phyloP scores from a whole-genome alignment of 2,797 vertebrate species.

The Clarias pachynema region DNA sequence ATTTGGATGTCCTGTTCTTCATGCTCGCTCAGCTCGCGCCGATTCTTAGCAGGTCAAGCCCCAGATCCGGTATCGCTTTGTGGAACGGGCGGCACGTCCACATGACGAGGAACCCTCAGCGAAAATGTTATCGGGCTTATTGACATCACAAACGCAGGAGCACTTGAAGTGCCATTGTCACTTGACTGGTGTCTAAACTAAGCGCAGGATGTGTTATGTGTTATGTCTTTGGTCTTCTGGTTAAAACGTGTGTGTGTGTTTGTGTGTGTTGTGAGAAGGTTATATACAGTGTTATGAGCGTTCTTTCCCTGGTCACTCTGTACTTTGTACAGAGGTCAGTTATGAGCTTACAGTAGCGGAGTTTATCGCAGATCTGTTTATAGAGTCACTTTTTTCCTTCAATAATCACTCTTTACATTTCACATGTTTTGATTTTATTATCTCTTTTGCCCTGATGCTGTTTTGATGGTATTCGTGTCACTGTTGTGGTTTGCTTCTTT shows the following conservation, averaged over 20 bases:
- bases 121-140: constrained; percentile 53
- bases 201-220: constrained; percentile 66
- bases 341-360: constrained; percentile 24
- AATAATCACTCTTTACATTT: constrained; percentile 12
- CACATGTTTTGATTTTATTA: neutral
- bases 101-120: constrained; percentile 65
- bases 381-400: constrained; percentile 5
- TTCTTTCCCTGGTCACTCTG: constrained; percentile 33
- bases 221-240: constrained; percentile 54
- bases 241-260: constrained; percentile 4
- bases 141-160: constrained; percentile 66
- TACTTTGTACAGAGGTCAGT: constrained; percentile 39
- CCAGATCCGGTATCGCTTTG: constrained; percentile 68
- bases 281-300: constrained; percentile 27
- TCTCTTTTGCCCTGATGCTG: neutral
- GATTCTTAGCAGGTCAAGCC: constrained; percentile 69
- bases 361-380: constrained; percentile 25
- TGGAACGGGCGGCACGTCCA: constrained; percentile 57
- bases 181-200: constrained; percentile 75
- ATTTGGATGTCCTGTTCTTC: constrained; percentile 52
- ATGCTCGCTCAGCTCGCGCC: constrained; percentile 44
- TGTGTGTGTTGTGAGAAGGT: constrained; percentile 11
- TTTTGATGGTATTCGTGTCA: neutral
- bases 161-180: constrained; percentile 73
- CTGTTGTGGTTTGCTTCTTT: neutral